phyloP scores from a whole-genome alignment of 2,888 invertebrate species.

The Drosophila kanekoi region DNA sequence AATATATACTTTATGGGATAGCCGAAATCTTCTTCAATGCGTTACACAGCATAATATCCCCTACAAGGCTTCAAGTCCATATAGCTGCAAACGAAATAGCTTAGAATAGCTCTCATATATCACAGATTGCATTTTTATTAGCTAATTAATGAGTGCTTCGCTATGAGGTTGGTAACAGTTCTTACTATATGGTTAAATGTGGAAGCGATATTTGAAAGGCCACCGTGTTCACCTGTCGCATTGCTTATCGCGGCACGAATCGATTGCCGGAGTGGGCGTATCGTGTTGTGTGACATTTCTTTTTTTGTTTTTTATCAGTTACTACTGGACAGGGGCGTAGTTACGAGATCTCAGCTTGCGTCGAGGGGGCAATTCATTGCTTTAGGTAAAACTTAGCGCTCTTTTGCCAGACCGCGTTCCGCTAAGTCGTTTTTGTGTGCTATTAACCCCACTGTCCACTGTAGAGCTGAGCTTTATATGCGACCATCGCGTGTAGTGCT shows the following conservation, averaged over 20 bases:
- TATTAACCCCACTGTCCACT: conserved; percentile 8
- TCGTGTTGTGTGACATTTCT: conserved; percentile 7
- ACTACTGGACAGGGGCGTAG: conserved; percentile 4
- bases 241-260: conserved; percentile 20
- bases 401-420: conserved; percentile 27
- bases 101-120: too few species aligned
- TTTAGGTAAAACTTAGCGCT: background rate
- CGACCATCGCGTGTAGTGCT: conserved; percentile 39
- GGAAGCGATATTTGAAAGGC: background rate
- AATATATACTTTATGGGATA: too few species aligned
- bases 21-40: too few species aligned
- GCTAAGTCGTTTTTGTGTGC: conserved; percentile 48
- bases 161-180: conserved; percentile 6
- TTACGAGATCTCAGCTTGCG: background rate
- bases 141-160: background rate
- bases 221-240: conserved; percentile 6
- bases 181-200: background rate
- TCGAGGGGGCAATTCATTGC: background rate
- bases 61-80: too few species aligned
- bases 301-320: conserved; percentile 32
- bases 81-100: too few species aligned
- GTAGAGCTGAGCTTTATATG: conserved; percentile 25
- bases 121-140: background rate
- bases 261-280: conserved; percentile 13
- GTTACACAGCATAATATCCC: too few species aligned